Evolutionary conservation across 2,797 vertebrate species (phyloP), one percentile per base, ranked within the genome.

Genomic region (Premnoplex brunnescens): DNA sequence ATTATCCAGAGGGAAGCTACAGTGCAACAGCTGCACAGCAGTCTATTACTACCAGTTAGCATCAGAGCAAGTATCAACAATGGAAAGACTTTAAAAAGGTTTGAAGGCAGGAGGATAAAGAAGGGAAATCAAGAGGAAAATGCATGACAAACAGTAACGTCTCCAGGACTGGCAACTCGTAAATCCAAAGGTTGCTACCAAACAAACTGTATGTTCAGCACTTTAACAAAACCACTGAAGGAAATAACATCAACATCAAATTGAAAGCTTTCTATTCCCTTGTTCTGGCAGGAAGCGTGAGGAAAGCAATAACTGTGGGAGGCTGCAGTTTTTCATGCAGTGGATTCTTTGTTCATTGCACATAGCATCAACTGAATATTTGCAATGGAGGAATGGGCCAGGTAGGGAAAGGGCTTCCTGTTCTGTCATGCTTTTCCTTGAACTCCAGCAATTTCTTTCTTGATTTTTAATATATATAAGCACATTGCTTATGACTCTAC

Each of bases 121-220:
- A 92, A 90, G 55, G 89, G 82, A 95, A 93, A 95, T 91, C 88
- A 76, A 71, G 74, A 91, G 79, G 85, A 96, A 96, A 97, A 95
- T 77, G 85, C 91, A 96, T 93, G 96, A 97, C 89, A 92, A 96
- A 96, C 91, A 95, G 82, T 87, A 95, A 94, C 6, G 1, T 95
- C 82, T 88, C 75, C 88, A 87, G 81, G 79, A 92, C 51, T 83
- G 67, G 89, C 95, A 95, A 95, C 86, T 96, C 34, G 10, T 96
- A 97, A 96, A 97, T 97, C 93, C 95, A 80, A 89, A 88, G 88
- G 91, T 64, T 93, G 81, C 81, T 85, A 94, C 91, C 86, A 95
- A 96, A 91, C 76, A 95, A 94, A 91, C 66, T 92, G 86, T 96
- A 51, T 0, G 6, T 96, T 96, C 96, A 95, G 95, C 95, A 94